Conservation (phyloP, 1,140 invertebrate genomes). For the Oryctes rhinoceros region DNA sequence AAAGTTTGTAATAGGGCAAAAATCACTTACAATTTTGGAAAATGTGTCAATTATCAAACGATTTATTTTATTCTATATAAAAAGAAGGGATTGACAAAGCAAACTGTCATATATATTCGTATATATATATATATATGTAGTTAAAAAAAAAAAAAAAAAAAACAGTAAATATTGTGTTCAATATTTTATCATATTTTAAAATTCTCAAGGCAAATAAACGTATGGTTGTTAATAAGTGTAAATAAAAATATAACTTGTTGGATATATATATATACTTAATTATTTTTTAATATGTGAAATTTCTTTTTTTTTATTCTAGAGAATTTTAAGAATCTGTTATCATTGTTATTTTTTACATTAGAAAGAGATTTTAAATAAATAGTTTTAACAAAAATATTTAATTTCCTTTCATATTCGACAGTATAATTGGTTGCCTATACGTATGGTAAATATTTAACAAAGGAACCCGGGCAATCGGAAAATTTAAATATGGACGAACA, state of each 20-base stretch:
- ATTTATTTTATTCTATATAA: conserved; percentile 24
- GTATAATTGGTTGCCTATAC: not conserved
- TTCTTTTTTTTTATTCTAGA: not conserved
- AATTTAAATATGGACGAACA: no score
- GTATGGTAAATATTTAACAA: not conserved
- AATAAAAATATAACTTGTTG: conserved; percentile 23
- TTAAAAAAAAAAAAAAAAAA: not conserved
- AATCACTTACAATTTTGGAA: not conserved
- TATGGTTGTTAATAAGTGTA: conserved; percentile 25
- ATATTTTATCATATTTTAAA: conserved; percentile 14
- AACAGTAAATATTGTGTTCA: not conserved
- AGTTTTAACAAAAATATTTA: not conserved
- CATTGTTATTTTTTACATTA: not conserved
- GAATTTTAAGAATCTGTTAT: not conserved
- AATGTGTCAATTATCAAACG: conserved; percentile 25
- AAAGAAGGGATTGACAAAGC: not conserved
- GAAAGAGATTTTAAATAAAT: not conserved
- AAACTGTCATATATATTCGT: not conserved
- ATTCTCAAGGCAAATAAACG: not conserved
- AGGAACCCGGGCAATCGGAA: no score
- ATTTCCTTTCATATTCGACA: not conserved
- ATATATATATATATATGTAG: not conserved
- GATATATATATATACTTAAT: conserved; percentile 26
- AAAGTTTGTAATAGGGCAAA: not conserved
- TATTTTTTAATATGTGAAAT: conserved; percentile 8